A percentile compares a stretch with the other conserved stretches of the same genome.
Evolutionary conservation across 2,888 invertebrate species (phyloP).

Genomic region (Diplolepis rosae): DNA sequence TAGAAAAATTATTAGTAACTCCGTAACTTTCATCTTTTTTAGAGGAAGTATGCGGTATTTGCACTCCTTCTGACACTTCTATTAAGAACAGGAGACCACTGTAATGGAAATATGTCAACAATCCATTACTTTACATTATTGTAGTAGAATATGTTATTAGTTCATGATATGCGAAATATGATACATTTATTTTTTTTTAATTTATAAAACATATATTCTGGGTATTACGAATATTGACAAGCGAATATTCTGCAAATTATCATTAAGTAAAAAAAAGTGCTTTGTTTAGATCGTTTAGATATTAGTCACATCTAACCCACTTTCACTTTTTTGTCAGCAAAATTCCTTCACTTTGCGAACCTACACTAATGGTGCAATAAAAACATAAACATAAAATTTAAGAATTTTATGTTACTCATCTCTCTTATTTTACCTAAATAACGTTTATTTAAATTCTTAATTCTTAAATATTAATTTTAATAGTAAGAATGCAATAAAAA

Average conservation of each 20-base stretch:
- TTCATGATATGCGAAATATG: too few relatives aligned
- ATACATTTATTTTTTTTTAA: neutral
- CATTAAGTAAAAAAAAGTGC: neutral
- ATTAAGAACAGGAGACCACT: conserved; percentile 78
- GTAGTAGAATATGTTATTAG: too few relatives aligned
- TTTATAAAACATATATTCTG: neutral
- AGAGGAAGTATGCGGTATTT: conserved; percentile 51
- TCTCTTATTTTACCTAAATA: too few relatives aligned
- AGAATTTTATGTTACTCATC: too few relatives aligned
- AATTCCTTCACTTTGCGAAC: too few relatives aligned
- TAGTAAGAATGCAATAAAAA: too few relatives aligned
- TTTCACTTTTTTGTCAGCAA: neutral
- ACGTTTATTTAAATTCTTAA: too few relatives aligned
- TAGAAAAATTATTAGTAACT: conserved; percentile 54
- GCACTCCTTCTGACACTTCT: conserved; percentile 77
- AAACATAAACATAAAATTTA: too few relatives aligned
- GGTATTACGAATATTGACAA: neutral
- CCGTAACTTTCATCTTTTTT: conserved; percentile 48
- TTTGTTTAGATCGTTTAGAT: neutral
- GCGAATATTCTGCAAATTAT: neutral
- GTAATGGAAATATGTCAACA: conserved; percentile 60
- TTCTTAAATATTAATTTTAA: too few relatives aligned
- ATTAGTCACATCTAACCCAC: too few relatives aligned
- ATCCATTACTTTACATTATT: neutral
- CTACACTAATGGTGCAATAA: too few relatives aligned